These are phyloP conservation scores for Euthynnus affinis DNA, from an alignment of 2,797 vertebrate genomes.

Conservation along the genomic window DNA sequence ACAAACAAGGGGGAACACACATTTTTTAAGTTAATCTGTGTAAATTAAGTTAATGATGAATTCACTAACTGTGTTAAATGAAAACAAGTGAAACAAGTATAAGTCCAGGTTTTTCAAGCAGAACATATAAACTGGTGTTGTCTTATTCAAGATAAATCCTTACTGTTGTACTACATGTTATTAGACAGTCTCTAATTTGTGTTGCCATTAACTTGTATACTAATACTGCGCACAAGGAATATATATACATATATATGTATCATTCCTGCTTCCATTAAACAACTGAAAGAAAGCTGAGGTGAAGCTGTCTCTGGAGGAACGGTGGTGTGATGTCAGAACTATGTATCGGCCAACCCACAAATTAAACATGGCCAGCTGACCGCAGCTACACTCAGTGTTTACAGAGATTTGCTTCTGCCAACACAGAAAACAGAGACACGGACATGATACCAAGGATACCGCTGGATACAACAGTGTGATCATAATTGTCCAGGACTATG, in stretches of 20 bases:
- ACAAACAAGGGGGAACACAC: neutral
- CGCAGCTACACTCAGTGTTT: slow-evolving; percentile 45
- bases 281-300: neutral
- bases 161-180: neutral
- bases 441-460: slow-evolving; percentile 55
- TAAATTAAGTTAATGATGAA: neutral
- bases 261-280: neutral
- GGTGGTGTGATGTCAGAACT: slow-evolving; percentile 14
- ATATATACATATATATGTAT: neutral
- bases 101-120: neutral
- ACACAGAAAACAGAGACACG: slow-evolving; percentile 51
- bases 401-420: slow-evolving; percentile 62
- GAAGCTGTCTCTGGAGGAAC: neutral
- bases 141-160: no score
- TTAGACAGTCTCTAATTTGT: neutral
- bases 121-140: neutral
- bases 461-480: slow-evolving; percentile 7
- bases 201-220: neutral
- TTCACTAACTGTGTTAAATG: neutral
- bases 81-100: no score
- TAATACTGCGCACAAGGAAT: neutral
- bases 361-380: slow-evolving; percentile 70
- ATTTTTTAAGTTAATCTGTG: neutral
- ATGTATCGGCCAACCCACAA: slow-evolving; percentile 63
- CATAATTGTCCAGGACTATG: neutral